Base-by-base conservation (phyloP, 2,888 invertebrate species). In the Xiphydria camelus region DNA sequence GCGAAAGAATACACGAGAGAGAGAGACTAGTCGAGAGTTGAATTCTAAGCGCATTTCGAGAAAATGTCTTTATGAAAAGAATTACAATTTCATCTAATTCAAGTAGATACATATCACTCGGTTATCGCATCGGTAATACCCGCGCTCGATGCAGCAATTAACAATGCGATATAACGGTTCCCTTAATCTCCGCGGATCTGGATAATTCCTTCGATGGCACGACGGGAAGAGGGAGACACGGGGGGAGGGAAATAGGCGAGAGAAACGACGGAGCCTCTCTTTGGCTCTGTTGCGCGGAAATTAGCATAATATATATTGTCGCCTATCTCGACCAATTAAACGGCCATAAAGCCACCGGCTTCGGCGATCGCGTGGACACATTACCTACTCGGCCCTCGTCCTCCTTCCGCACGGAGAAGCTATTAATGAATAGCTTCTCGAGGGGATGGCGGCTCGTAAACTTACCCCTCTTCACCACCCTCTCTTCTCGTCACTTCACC, bases 371-470 rank as follows among this genome's bases (percentile, higher is more conserved):
- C 57, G 56, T 41, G 53, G 53, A 51, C 56, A 49, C 48, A 55
- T 49, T 50, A 53, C 49, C 52, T 45, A 34, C 49, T 53, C n/a
- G n/a, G n/a, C 51, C 48, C 46, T 49, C 51, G 45, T 37, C 48
- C 14, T 29, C 19, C 31, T 19, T 29, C 14, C 40, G 40, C 31
- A 19, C 12, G 26, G 5, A 20, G 26, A 12, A n/a, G 34, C 20
- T 40, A 29, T 70, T 68, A 70, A 70, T 68, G 68, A 68, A 63
- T 61, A 53, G 58, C 52, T 61, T 54, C 57, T 56, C 55, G 58
- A 56, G 56, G 59, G 63, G 55, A 57, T 51, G 49, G 55, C 47
- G 47, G 57, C 60, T 66, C 66, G 64, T 67, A 70, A 70, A 70
- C 59, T 62, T 63, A 61, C 65, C 67, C 66, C 55, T 56, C 38